phyloP scores from a whole-genome alignment of 2,888 invertebrate species.

The Minunthozetes semirufus region DNA sequence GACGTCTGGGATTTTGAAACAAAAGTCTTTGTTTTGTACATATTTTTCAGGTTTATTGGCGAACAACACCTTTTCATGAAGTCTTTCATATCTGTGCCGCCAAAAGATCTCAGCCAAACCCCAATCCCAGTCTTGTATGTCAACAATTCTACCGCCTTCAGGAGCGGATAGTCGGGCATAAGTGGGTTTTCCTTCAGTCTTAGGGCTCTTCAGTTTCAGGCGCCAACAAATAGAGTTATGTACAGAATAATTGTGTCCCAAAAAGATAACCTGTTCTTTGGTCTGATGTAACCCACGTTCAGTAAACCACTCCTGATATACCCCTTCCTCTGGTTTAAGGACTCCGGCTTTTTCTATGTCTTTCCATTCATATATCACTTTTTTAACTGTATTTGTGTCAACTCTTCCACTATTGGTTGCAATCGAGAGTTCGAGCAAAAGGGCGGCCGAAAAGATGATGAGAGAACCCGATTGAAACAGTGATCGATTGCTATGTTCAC shows the following conservation, averaged over 20 bases:
- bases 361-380: neutral
- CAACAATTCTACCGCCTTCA: neutral
- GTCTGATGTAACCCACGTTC: neutral
- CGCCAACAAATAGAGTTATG: neutral
- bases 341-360: neutral
- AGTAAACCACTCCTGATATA: neutral
- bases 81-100: neutral
- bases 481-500: neutral
- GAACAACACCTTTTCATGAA: neutral
- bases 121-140: neutral
- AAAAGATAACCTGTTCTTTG: neutral
- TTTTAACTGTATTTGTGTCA: neutral
- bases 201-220: neutral
- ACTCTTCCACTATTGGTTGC: neutral
- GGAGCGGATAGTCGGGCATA: neutral
- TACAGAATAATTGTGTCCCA: neutral
- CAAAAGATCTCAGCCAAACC: neutral
- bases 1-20: neutral
- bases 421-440: neutral
- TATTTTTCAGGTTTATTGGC: neutral
- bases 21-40: neutral
- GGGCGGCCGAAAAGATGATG: neutral
- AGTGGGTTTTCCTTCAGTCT: neutral
- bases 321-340: neutral
- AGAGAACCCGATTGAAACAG: neutral